These are phyloP conservation scores for Lasioglossum lativentre DNA, from an alignment of 2,888 invertebrate genomes.

Conservation along the genomic window DNA sequence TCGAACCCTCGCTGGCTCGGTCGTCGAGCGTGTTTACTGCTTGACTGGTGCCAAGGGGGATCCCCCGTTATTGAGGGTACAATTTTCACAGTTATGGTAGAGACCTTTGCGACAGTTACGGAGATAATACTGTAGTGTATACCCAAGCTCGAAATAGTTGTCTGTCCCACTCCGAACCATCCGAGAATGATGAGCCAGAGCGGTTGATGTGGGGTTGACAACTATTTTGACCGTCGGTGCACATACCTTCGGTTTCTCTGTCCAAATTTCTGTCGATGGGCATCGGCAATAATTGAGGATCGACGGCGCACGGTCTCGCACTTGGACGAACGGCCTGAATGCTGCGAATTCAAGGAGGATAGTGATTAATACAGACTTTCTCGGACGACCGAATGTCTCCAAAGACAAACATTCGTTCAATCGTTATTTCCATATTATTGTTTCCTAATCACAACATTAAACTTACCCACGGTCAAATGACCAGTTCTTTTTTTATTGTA, in stretches of 20 bases:
- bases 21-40: no score
- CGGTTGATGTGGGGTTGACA: neutral
- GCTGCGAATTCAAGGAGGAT: neutral
- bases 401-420: no score
- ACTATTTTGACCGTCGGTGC: conserved; percentile 7
- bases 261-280: neutral
- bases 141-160: neutral
- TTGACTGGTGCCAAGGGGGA: no score
- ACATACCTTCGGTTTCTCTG: neutral
- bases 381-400: neutral
- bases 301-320: neutral
- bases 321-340: neutral
- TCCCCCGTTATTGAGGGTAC: no score
- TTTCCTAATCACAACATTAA: no score
- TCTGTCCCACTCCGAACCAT: neutral
- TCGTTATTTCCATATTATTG: neutral
- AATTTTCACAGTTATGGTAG: no score
- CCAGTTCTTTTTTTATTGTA: no score
- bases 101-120: no score
- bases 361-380: neutral
- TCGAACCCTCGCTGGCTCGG: no score
- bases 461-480: no score
- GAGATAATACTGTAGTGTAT: neutral
- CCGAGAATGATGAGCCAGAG: neutral
- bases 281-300: neutral